A percentile compares a stretch with the other conserved stretches of the same genome.
phyloP scores from a whole-genome alignment of 92 coral and sea anemone genomes.

The Palythoa heliodiscus region DNA sequence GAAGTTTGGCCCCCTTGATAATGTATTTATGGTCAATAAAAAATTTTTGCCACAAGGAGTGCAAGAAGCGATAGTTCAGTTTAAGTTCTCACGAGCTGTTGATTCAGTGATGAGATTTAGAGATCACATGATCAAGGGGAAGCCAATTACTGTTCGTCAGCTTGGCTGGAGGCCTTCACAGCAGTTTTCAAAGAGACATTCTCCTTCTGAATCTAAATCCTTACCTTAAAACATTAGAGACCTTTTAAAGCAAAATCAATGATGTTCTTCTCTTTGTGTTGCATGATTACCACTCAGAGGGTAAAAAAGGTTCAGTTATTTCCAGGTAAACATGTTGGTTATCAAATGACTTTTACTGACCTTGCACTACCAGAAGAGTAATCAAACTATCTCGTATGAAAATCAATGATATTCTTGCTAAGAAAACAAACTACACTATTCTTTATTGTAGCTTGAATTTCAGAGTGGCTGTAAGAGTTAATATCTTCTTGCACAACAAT shows the following conservation, averaged over 20 bases:
- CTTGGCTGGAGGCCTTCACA: constrained; percentile 44
- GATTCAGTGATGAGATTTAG: constrained; percentile 15
- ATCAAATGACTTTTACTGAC: too few species aligned
- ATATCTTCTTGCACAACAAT: too few species aligned
- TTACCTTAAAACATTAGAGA: neutral
- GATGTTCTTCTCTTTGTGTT: too few species aligned
- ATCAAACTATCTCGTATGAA: too few species aligned
- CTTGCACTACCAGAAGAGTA: too few species aligned
- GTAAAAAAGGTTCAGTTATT: neutral
- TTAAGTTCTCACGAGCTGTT: constrained; percentile 32
- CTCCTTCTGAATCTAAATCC: neutral
- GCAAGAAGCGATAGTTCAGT: constrained; percentile 35
- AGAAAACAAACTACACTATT: too few species aligned
- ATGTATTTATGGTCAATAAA: constrained; percentile 11
- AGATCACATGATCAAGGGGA: constrained; percentile 30
- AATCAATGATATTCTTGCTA: too few species aligned
- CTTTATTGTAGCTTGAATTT: too few species aligned
- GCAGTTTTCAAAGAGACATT: neutral
- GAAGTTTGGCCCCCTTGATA: constrained; percentile 37
- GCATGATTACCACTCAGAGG: neutral
- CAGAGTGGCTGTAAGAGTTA: too few species aligned
- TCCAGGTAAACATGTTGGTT: too few species aligned
- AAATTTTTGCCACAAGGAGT: constrained; percentile 11
- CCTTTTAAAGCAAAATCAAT: too few species aligned
- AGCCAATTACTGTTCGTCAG: constrained; percentile 31